Conservation (phyloP, 2,113 vertebrate genomes). For the Geococcyx californianus region DNA sequence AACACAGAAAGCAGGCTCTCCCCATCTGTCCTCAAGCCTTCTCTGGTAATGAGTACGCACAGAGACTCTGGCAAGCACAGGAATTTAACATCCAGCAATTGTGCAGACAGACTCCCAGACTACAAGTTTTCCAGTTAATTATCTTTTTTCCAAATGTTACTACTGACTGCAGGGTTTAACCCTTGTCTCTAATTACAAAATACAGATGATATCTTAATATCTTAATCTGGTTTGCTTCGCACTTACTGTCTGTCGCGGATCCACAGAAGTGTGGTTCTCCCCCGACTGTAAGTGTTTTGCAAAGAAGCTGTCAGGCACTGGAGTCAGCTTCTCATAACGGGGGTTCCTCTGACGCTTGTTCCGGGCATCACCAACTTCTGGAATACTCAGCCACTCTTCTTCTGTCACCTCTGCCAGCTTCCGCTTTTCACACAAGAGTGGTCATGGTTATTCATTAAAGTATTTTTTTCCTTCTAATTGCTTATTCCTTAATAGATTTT, state of each 20-base stretch:
- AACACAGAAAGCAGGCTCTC: not conserved
- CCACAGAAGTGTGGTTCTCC: slow-evolving; percentile 90
- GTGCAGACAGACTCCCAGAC: not conserved
- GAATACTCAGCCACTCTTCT: slow-evolving; percentile 98
- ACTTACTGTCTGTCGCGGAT: slow-evolving; percentile 91
- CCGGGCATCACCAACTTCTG: slow-evolving; percentile 95
- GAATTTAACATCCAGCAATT: not conserved
- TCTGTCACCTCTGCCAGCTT: slow-evolving; percentile 95
- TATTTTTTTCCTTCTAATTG: not conserved
- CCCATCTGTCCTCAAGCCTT: not conserved
- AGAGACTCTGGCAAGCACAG: not conserved
- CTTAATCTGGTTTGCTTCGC: not conserved
- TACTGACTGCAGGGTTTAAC: rapidly evolving
- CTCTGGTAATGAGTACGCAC: not conserved
- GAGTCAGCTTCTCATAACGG: slow-evolving; percentile 95
- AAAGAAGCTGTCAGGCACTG: slow-evolving; percentile 97
- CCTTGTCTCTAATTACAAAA: not conserved
- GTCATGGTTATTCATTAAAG: not conserved
- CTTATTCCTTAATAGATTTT: not conserved
- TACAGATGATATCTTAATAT: rapidly evolving
- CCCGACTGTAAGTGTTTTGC: slow-evolving; percentile 93
- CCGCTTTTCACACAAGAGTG: slow-evolving; percentile 73
- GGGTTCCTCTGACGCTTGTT: slow-evolving; percentile 97
- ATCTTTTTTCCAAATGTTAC: not conserved
- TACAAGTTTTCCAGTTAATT: not conserved